Evolutionary conservation across 2,113 vertebrate species (phyloP), one percentile per base, ranked within the genome.

Genomic region (Melanerpes aurifrons): DNA sequence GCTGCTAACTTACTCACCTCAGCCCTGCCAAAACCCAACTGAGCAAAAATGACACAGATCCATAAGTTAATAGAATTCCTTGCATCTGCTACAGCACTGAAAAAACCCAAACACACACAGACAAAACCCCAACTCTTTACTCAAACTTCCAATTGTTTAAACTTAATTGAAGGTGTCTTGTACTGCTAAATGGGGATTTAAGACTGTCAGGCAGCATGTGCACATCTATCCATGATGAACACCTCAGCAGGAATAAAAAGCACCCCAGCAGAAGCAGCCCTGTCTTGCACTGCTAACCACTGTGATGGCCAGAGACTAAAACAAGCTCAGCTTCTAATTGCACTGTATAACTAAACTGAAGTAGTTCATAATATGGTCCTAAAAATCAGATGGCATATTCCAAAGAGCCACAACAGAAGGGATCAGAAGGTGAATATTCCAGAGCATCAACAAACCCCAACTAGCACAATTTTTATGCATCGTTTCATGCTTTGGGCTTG

Each of bases 31-130:
- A 40, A 40, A 40, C 40, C 40, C 40, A 40, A 40, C 40, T 40
- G 40, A 40, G 40, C 40, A 40, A 62, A 58, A 82, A 50, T 45
- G 43, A 7, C 31, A 31, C 59, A 11, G 48, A 68, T 45, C 19
- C 0, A 0, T 45, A 62, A 43, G 14, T 31, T 50, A 82, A 45
- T 35, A 25, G 11, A 50, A n/a, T 9, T 67, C 57, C 32, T 29
- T 68, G 48, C 20, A 58, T 68, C 40, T 62, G 24, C 70, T 66
- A 67, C 20, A 56, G 40, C 43, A 58, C 29, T 32, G 15, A 3
- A 45, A 45, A 19, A 48, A n/a, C 40, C 40, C 40, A 13, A 32
- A 40, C 0, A 0, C 0, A 0, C 11, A n/a, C 40, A 59, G 10
- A 56, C 40, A 62, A 86, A n/a, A 16, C 5, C 43, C 43, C 7